Base-by-base conservation (phyloP, 2,888 invertebrate genomes). In the Micropterix aruncella region DNA sequence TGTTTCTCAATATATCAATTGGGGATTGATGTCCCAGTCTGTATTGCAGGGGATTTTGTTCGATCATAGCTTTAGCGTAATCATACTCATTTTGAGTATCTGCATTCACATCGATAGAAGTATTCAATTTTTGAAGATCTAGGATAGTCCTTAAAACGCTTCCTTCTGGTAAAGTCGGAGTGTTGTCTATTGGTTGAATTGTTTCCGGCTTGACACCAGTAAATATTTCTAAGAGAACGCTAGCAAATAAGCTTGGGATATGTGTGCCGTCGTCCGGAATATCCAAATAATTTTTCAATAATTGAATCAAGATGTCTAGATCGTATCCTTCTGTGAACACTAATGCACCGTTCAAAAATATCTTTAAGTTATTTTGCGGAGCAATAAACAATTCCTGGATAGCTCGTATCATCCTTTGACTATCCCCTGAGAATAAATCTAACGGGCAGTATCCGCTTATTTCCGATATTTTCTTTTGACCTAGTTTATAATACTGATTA, bases 361-460 rank as follows among this genome's bases (percentile, higher is more conserved):
- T 57, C 58, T 75, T 74, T 3, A 80, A 64, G 57, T 80, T 80
- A 56, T 80, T 80, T 53, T 80, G 80, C 40, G 80, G 79, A 52
- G 72, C 73, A 12, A 62, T 53, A 15, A 75, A 58, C 27, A 80
- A 57, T 43, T 61, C 65, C 40, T 59, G 49, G 14, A 80, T 51
- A 7, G 79, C 73, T 51, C 56, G 55, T 52, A 65, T 71, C 75
- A 80, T 79, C 55, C 75, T 63, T 12, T 49, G 47, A 50, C 56
- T 63, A 47, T 73, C 60, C 38, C 81, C 83, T 48, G 82, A 82
- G 63, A 79, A 84, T 19, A 84, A 62, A 56, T 82, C 79, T 45
- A 83, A 57, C 1, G 84, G 84, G 53, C 84, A 84, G 55, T 82
- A 84, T n/a, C 61, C 57, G 55, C 80, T 81, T 38, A 65, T 60